Percentiles rank a stretch among this genome's conserved stretches.
These are phyloP conservation scores for Popillia japonica DNA, from an alignment of 1,140 invertebrate genomes.

Conservation along the genomic window DNA sequence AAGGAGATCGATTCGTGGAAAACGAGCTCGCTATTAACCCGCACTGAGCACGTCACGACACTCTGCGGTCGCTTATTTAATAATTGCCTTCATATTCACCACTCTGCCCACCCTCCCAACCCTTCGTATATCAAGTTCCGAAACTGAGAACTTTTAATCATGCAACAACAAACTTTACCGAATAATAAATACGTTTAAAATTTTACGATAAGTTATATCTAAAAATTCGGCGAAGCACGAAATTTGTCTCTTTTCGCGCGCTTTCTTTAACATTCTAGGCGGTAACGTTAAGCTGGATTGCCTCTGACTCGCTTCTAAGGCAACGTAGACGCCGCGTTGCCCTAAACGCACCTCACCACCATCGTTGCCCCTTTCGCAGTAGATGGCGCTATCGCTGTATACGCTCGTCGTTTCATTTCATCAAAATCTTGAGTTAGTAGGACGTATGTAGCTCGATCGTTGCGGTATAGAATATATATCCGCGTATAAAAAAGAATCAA, in stretches of 20 bases:
- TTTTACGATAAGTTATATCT: slow-evolving; percentile 35
- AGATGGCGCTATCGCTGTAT: slow-evolving; percentile 16
- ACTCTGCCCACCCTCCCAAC: not conserved
- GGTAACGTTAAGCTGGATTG: not conserved
- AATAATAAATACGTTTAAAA: slow-evolving; percentile 34
- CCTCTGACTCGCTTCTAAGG: not conserved
- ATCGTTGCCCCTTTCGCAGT: not conserved
- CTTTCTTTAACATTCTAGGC: not conserved
- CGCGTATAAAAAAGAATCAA: slow-evolving; percentile 16
- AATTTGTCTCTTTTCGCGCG: slow-evolving; percentile 9
- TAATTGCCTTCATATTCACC: slow-evolving; percentile 13
- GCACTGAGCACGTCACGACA: not conserved
- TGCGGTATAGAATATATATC: slow-evolving; percentile 29
- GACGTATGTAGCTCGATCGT: not conserved
- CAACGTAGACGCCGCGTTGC: slow-evolving; percentile 1
- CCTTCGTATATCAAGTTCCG: not conserved
- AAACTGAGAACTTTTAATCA: slow-evolving; percentile 30
- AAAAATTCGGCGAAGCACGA: slow-evolving; percentile 28
- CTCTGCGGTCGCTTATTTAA: slow-evolving; percentile 23
- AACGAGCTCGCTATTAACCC: not conserved
- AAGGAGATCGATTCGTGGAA: not conserved
- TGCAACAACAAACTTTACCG: slow-evolving; percentile 28
- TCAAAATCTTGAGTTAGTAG: slow-evolving; percentile 35
- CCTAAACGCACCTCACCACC: not conserved
- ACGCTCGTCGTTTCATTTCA: slow-evolving; percentile 9